Percentiles rank a stretch among this genome's conserved stretches.
Conservation (phyloP, 2,888 invertebrate genomes). For the Shargacucullia verbasci region DNA sequence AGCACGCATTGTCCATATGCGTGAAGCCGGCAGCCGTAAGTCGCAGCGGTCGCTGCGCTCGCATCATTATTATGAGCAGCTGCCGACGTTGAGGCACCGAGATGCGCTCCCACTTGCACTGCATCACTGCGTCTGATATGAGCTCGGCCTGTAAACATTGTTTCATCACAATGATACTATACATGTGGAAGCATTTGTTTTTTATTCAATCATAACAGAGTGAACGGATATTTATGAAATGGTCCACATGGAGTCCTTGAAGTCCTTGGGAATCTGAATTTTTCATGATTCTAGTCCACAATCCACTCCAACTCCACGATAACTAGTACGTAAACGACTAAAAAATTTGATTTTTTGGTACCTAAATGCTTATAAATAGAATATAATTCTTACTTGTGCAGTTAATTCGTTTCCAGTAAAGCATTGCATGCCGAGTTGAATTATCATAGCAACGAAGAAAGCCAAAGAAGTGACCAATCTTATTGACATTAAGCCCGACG, state of each 20-base stretch:
- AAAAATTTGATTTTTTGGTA: too few species aligned
- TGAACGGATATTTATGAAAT: too few species aligned
- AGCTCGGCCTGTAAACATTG: constrained; percentile 68
- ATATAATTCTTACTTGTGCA: constrained; percentile 69
- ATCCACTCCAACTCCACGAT: too few species aligned
- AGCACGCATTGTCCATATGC: constrained; percentile 83
- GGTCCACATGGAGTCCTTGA: too few species aligned
- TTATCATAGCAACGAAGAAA: constrained; percentile 83
- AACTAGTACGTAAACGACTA: too few species aligned
- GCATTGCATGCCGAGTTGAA: constrained; percentile 82
- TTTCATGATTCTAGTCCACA: too few species aligned
- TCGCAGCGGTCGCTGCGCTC: constrained; percentile 80
- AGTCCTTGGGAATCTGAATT: too few species aligned
- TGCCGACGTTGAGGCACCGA: constrained; percentile 68
- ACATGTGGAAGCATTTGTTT: background rate
- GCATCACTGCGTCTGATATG: constrained; percentile 78
- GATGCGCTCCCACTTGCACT: constrained; percentile 80
- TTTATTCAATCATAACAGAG: too few species aligned
- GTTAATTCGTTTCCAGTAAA: constrained; percentile 83
- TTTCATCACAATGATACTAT: too few species aligned
- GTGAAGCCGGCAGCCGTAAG: constrained; percentile 85
- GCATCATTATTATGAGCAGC: constrained; percentile 77
- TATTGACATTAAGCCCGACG: constrained; percentile 79
- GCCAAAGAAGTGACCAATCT: constrained; percentile 80
- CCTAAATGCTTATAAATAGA: too few species aligned